A percentile compares a stretch with the other conserved stretches of the same genome.
phyloP scores from a whole-genome alignment of 2,797 vertebrate species.

The Sphaeramia orbicularis region DNA sequence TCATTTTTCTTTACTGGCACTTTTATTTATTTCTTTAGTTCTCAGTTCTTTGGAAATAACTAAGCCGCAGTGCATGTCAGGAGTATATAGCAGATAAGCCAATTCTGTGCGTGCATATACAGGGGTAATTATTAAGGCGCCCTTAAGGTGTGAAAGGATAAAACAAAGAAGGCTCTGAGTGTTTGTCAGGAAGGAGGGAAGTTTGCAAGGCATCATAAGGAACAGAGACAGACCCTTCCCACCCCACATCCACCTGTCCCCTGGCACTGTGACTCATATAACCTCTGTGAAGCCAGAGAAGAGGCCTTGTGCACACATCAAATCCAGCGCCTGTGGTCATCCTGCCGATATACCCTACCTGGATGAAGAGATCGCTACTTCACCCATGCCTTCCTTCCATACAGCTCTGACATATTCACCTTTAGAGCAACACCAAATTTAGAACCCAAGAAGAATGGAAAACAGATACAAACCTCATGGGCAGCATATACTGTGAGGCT shows the following conservation, averaged over 20 bases:
- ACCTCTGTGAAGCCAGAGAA: slow-evolving; percentile 65
- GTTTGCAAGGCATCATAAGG: slow-evolving; percentile 13
- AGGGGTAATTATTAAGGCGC: slow-evolving; percentile 32
- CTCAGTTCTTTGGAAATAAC: slow-evolving; percentile 54
- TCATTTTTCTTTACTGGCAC: slow-evolving; percentile 52
- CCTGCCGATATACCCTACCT: slow-evolving; percentile 27
- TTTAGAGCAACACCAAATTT: slow-evolving; percentile 27
- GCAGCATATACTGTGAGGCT: background rate
- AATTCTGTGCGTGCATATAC: slow-evolving; percentile 12
- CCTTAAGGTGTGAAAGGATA: slow-evolving; percentile 16
- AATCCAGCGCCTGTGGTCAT: slow-evolving; percentile 50
- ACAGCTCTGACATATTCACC: slow-evolving; percentile 43
- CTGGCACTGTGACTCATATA: slow-evolving; percentile 61
- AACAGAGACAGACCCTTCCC: background rate
- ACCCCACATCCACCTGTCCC: slow-evolving; percentile 25
- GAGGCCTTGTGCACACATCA: slow-evolving; percentile 49
- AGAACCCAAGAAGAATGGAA: background rate
- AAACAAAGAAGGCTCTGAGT: slow-evolving; percentile 11
- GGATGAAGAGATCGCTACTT: slow-evolving; percentile 13
- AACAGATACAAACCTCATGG: background rate
- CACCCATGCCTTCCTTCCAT: slow-evolving; percentile 6
- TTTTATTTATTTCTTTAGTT: slow-evolving; percentile 54
- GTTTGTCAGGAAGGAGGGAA: slow-evolving; percentile 11
- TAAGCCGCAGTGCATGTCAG: slow-evolving; percentile 49
- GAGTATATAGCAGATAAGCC: slow-evolving; percentile 54